Evolutionary conservation across 2,888 invertebrate species (phyloP).

Genomic region (Syritta pipiens): DNA sequence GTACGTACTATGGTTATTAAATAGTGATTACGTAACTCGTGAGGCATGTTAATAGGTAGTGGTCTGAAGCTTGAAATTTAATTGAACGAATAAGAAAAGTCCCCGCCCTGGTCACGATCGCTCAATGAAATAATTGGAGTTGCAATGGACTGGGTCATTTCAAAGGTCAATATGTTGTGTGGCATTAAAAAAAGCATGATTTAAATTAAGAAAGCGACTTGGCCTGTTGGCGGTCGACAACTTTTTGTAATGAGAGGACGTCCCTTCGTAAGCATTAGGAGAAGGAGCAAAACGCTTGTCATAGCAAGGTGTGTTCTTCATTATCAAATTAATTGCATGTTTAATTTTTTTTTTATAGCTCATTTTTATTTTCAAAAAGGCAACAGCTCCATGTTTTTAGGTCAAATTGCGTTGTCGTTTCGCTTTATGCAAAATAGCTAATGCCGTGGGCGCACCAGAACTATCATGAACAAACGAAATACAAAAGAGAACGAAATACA

Average conservation of each 20-base stretch:
- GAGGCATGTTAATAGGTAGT: constrained; percentile 8
- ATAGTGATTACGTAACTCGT: constrained; percentile 32
- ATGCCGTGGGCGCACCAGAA: too few relatives aligned
- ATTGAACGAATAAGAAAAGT: constrained; percentile 33
- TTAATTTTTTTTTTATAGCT: not conserved
- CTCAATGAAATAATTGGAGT: constrained; percentile 38
- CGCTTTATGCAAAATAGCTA: too few relatives aligned
- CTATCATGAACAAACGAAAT: too few relatives aligned
- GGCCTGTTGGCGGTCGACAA: not conserved
- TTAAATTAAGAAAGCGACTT: not conserved
- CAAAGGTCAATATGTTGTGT: constrained; percentile 26
- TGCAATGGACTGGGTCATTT: constrained; percentile 27
- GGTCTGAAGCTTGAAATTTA: constrained; percentile 22
- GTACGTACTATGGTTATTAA: not conserved
- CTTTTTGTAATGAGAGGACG: not conserved
- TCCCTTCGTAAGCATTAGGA: not conserved
- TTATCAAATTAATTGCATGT: not conserved
- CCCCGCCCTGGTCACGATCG: constrained; percentile 19
- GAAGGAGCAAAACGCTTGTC: not conserved
- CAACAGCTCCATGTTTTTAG: too few relatives aligned
- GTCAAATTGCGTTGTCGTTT: too few relatives aligned
- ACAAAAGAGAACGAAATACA: too few relatives aligned
- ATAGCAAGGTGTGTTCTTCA: constrained; percentile 1
- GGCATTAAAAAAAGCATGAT: not conserved
- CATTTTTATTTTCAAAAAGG: too few relatives aligned